phyloP scores from a whole-genome alignment of 1,140 invertebrate genomes.

The Leptoteleia sp. region DNA sequence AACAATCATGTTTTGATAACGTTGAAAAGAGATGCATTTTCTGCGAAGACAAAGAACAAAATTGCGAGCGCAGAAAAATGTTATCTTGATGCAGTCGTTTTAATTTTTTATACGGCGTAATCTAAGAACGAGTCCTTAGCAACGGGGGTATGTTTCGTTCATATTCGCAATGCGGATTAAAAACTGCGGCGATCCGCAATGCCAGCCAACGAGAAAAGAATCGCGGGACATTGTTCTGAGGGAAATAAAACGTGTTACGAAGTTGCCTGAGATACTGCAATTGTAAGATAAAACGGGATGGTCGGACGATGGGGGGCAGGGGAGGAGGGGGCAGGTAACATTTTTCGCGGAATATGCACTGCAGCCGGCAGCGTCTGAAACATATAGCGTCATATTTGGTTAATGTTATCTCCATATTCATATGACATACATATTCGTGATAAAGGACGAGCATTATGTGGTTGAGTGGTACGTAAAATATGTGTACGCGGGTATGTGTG shows the following conservation, averaged over 20 bases:
- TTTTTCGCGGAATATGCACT: constrained; percentile 49
- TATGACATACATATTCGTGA: constrained; percentile 64
- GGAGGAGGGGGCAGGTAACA: constrained; percentile 37
- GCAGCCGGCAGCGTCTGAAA: constrained; percentile 43
- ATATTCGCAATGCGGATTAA: constrained; percentile 44
- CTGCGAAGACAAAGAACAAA: no score
- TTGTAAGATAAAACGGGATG: constrained; percentile 51
- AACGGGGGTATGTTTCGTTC: no score
- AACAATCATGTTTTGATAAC: no score
- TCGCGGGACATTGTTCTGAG: constrained; percentile 27
- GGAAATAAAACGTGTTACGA: constrained; percentile 45
- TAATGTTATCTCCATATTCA: constrained; percentile 67
- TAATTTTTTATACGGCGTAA: no score
- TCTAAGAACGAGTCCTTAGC: no score
- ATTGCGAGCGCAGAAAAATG: no score
- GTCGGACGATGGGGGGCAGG: background rate
- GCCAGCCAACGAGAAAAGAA: constrained; percentile 12
- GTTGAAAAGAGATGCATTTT: no score
- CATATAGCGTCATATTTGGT: constrained; percentile 62
- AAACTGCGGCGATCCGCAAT: constrained; percentile 42
- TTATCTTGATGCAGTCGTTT: no score
- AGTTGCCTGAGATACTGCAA: constrained; percentile 18
- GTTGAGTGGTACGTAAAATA: constrained; percentile 47
- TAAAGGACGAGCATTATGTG: constrained; percentile 57
- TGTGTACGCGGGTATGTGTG: constrained; percentile 17